These are phyloP conservation scores for Thryonomys swinderianus DNA, from an alignment of 2,113 vertebrate species.

Conservation along the genomic window DNA sequence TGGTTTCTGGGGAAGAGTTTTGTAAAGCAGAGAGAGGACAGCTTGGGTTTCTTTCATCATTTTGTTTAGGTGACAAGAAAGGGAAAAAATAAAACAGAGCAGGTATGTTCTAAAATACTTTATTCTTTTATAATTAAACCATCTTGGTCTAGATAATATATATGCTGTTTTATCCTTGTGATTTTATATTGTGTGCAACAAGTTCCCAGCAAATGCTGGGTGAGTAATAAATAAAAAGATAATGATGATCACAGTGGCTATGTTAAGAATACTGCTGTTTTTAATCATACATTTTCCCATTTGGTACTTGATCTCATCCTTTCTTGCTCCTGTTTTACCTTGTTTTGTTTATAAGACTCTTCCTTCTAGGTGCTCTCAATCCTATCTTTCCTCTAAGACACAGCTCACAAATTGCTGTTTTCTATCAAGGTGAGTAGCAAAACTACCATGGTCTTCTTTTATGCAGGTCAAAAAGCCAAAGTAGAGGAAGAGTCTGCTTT, in stretches of 20 bases:
- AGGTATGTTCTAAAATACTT: neutral
- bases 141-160: neutral
- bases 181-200: neutral
- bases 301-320: neutral
- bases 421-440: neutral
- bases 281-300: neutral
- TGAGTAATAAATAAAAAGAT: neutral
- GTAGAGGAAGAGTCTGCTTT: neutral
- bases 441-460: neutral
- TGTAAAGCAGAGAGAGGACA: neutral
- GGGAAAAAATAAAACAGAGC: neutral
- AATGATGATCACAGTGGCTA: neutral
- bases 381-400: neutral
- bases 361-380: neutral
- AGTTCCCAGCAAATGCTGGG: neutral
- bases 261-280: neutral
- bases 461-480: neutral
- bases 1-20: neutral
- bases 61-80: constrained; percentile 8
- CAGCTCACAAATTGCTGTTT: neutral
- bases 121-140: neutral
- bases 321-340: neutral
- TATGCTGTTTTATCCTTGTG: neutral
- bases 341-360: neutral
- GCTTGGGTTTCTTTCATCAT: neutral